Conservation (phyloP, 2,888 invertebrate genomes). For the Brenthis ino region DNA sequence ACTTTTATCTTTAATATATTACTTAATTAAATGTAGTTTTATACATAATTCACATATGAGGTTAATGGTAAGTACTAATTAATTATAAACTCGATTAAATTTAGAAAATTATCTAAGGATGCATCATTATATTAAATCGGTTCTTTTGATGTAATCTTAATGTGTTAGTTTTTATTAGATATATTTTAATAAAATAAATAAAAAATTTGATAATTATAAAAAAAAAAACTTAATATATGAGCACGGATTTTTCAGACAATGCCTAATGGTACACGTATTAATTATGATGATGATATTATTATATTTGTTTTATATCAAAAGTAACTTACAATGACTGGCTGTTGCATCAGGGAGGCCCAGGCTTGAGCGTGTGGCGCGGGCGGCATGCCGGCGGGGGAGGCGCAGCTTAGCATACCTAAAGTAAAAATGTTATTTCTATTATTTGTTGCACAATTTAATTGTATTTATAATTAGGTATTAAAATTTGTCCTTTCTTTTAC, state of each 20-base stretch:
- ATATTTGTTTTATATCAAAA: neutral
- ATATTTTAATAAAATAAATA: neutral
- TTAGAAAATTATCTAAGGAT: constrained; percentile 1
- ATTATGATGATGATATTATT: neutral
- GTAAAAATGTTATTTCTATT: constrained; percentile 33
- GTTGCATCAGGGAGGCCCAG: constrained; percentile 63
- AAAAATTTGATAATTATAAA: neutral
- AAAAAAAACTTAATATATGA: no score
- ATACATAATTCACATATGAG: constrained; percentile 16
- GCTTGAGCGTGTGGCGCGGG: constrained; percentile 61
- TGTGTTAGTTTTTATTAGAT: neutral
- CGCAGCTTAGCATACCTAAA: constrained; percentile 74
- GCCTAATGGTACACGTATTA: neutral
- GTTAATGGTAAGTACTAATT: constrained; percentile 21
- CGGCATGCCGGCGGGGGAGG: constrained; percentile 75
- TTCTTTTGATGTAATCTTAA: constrained; percentile 14
- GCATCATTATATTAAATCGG: constrained; percentile 7
- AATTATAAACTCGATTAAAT: constrained; percentile 4
- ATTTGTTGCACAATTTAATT: neutral
- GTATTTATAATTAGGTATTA: no score
- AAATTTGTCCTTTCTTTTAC: no score
- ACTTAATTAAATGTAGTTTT: constrained; percentile 6
- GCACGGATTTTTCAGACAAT: neutral
- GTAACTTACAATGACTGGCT: constrained; percentile 66
- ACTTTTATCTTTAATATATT: neutral